Evolutionary conservation across 2,797 vertebrate species (phyloP), one percentile per base, ranked within the genome.

Genomic region (Myotis daubentonii): DNA sequence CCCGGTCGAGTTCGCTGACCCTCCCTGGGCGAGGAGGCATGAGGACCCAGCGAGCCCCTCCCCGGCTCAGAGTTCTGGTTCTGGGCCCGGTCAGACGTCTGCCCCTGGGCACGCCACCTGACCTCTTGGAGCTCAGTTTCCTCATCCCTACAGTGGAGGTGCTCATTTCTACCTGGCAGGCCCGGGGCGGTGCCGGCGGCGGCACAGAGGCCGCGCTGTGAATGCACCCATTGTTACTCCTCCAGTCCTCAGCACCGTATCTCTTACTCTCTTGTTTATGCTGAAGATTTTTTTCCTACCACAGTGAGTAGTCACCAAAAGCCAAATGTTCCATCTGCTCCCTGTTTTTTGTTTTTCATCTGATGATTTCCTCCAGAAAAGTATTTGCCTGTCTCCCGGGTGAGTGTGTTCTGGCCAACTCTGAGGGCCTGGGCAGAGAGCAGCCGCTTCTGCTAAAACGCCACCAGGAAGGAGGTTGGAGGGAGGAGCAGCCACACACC

Each of bases 321-420:
- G 15, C 89, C 97, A 97, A 96, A 94, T 95, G 96, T 96, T 94
- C 96, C 55, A 60, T 44, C 41, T 8, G 49, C 30, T 47, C 49
- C 30, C 12, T 53, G 41, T 7, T 87, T 76, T 82, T 51, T 2
- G 25, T 90, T 95, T 76, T 96, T 95, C 84, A 87, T 96, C 96
- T 91, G 95, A 96, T 95, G 91, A 96, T 97, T 96, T 96, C 68
- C 3, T 89, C 97, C 97, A 97, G 93, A 85, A 97, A 95, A 97
- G 95, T 91, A 95, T 97, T 97, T 97, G 96, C 81, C 96, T 15
- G 0, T 89, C 95, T 94, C 92, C 91, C 80, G 96, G 96, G 94
- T 96, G 95, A 97, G 95, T 93, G 91, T 96, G 95, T 96, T 87
- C 97, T 97, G 96, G 97, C 96, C 97, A 98, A 89, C 94, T 96